A percentile compares a stretch with the other conserved stretches of the same genome.
Conservation (phyloP, 2,888 invertebrate species). For the Pomacea canaliculata region DNA sequence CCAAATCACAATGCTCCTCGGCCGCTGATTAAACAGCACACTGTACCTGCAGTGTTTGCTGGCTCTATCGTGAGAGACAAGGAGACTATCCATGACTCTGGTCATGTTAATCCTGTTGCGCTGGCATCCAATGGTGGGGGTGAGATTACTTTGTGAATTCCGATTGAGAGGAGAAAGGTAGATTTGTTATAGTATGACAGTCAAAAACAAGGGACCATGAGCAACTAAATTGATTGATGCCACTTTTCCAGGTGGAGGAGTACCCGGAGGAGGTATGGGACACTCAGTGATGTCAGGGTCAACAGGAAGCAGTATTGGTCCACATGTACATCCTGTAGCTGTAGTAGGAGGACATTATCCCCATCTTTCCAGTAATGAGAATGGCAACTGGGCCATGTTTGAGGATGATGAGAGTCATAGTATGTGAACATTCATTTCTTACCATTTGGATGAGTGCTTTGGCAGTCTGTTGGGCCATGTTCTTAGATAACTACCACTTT, state of each 20-base stretch:
- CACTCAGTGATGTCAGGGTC: background rate
- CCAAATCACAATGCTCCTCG: slow-evolving; percentile 34
- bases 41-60: slow-evolving; percentile 32
- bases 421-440: slow-evolving; percentile 28
- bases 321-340: slow-evolving; percentile 3
- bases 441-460: background rate
- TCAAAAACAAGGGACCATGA: too few species aligned
- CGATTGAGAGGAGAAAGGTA: too few species aligned
- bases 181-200: too few species aligned
- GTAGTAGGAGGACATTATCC: slow-evolving; percentile 4
- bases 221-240: too few species aligned
- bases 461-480: too few species aligned
- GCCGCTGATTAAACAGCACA: slow-evolving; percentile 40
- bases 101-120: slow-evolving; percentile 41
- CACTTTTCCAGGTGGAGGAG: too few species aligned
- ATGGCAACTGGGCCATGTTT: slow-evolving; percentile 62
- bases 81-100: slow-evolving; percentile 26
- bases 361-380: slow-evolving; percentile 35
- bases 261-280: too few species aligned
- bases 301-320: background rate
- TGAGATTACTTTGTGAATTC: slow-evolving; percentile 2
- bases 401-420: slow-evolving; percentile 63
- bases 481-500: too few species aligned
- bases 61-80: background rate
- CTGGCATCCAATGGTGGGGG: slow-evolving; percentile 17